Percentiles rank a stretch among this genome's conserved stretches.
Conservation (phyloP, 2,113 vertebrate genomes). For the Odobenus rosmarus region DNA sequence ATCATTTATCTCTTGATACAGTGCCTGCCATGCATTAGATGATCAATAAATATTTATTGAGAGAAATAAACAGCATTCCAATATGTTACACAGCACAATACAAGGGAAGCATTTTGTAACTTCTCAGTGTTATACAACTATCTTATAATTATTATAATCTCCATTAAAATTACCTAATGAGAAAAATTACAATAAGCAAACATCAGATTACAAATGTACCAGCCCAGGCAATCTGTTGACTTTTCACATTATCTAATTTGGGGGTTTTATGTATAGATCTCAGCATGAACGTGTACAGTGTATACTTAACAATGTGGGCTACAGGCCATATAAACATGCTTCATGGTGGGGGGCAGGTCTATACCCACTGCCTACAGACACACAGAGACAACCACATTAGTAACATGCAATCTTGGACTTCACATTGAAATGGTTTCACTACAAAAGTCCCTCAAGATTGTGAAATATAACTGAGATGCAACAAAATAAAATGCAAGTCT, state of each 20-base stretch:
- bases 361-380: background rate
- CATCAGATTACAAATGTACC: background rate
- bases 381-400: background rate
- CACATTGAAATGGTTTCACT: background rate
- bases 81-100: background rate
- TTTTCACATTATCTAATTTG: background rate
- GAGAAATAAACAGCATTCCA: background rate
- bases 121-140: background rate
- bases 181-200: background rate
- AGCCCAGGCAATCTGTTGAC: background rate
- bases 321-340: background rate
- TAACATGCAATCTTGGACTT: background rate
- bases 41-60: background rate
- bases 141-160: background rate
- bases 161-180: slow-evolving; percentile 29
- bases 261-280: background rate
- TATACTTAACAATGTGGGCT: background rate
- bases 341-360: background rate
- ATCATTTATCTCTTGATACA: background rate
- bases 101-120: background rate
- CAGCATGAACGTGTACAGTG: no score
- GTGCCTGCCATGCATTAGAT: background rate
- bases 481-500: slow-evolving; percentile 60
- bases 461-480: slow-evolving; percentile 37
- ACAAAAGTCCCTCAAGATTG: background rate